Evolutionary conservation across 2,797 vertebrate genomes (phyloP).

Genomic region (Onychomys torridus): DNA sequence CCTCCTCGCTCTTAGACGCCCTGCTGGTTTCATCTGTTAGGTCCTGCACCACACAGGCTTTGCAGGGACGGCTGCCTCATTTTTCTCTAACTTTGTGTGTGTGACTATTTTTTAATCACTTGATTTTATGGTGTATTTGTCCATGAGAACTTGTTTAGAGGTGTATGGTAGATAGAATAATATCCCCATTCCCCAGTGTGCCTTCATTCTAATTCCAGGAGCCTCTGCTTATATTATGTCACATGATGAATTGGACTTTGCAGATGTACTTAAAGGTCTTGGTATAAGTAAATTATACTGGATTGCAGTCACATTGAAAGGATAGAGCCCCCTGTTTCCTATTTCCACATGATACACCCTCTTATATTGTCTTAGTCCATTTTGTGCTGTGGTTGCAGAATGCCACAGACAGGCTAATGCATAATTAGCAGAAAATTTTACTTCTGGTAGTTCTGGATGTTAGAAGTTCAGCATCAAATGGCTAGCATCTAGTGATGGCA

Average conservation of each 20-base stretch:
- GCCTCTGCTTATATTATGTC: background rate
- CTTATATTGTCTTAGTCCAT: background rate
- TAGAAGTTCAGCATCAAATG: background rate
- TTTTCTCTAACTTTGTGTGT: background rate
- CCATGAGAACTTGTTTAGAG: background rate
- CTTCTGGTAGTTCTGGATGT: background rate
- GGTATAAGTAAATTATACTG: background rate
- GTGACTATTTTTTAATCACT: background rate
- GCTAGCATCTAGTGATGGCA: background rate
- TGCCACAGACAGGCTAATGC: background rate
- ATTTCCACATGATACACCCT: background rate
- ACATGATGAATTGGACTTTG: background rate
- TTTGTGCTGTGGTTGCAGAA: background rate
- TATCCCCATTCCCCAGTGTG: background rate
- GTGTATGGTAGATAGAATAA: background rate
- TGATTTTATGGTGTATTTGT: conserved; percentile 38
- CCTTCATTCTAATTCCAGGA: background rate
- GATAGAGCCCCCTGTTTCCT: background rate
- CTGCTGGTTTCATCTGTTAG: background rate
- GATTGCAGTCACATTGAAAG: background rate
- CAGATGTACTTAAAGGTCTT: background rate
- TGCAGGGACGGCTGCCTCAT: background rate
- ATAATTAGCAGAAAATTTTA: background rate
- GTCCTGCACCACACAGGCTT: background rate
- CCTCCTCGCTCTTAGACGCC: background rate